These are phyloP conservation scores for Centruroides sculpturatus DNA, from an alignment of 1,140 invertebrate species.

Conservation along the genomic window DNA sequence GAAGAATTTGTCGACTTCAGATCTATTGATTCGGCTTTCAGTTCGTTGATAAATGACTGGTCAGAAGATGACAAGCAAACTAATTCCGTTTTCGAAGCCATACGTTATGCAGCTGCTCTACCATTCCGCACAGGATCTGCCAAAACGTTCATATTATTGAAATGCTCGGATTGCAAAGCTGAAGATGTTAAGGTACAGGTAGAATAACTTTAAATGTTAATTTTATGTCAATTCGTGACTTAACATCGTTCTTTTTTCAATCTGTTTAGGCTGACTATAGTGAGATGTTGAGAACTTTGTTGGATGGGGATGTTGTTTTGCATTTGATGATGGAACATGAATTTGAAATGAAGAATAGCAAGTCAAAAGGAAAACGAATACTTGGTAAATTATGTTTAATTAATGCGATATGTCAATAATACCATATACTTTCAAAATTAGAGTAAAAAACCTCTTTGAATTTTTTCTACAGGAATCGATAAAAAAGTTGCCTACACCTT, in stretches of 20 bases:
- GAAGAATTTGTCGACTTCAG: slow-evolving; percentile 28
- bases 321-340: slow-evolving; percentile 70
- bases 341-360: slow-evolving; percentile 31
- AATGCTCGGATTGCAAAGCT: slow-evolving; percentile 49
- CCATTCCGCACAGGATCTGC: slow-evolving; percentile 69
- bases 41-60: slow-evolving; percentile 16
- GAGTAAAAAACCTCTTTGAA: not conserved
- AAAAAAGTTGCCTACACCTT: slow-evolving; percentile 54
- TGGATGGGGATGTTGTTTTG: slow-evolving; percentile 61
- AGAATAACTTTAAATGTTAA: not conserved
- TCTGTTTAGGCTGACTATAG: slow-evolving; percentile 50
- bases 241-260: not conserved
- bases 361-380: slow-evolving; percentile 48
- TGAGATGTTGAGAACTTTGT: slow-evolving; percentile 54
- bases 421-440: not conserved
- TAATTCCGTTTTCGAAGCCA: slow-evolving; percentile 55
- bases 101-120: slow-evolving; percentile 54
- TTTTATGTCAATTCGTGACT: too few species aligned
- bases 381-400: slow-evolving; percentile 39
- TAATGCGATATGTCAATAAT: not conserved
- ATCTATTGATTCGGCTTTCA: slow-evolving; percentile 24
- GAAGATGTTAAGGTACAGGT: slow-evolving; percentile 29
- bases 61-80: slow-evolving; percentile 36
- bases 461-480: slow-evolving; percentile 44
- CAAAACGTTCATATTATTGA: slow-evolving; percentile 64